Evolutionary conservation across 2,888 invertebrate genomes (phyloP).

Genomic region (Xestia c-nigrum): DNA sequence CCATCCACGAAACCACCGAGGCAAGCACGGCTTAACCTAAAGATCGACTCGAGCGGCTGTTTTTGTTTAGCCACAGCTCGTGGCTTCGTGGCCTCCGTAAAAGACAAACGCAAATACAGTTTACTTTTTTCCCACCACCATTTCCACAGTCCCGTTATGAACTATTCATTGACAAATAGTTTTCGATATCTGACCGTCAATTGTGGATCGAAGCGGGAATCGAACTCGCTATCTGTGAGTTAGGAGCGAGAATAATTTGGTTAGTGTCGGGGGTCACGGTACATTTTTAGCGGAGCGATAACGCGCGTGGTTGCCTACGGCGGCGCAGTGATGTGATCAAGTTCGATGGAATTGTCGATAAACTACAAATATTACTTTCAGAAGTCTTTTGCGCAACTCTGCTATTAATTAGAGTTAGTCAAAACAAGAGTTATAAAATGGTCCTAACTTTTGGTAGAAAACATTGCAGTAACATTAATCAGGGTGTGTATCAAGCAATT

Average conservation of each 20-base stretch:
- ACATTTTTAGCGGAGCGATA: constrained; percentile 87
- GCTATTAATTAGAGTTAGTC: not conserved
- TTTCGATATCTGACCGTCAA: constrained; percentile 64
- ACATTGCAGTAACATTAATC: too few species aligned
- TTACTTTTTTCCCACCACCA: constrained; percentile 27
- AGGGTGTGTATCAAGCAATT: too few species aligned
- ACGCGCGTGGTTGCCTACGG: constrained; percentile 88
- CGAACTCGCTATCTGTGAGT: constrained; percentile 77
- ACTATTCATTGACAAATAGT: constrained; percentile 65
- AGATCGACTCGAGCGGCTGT: not conserved
- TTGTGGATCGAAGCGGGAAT: constrained; percentile 74
- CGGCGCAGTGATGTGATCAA: constrained; percentile 74
- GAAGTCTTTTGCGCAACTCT: too few species aligned
- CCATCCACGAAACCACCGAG: not conserved
- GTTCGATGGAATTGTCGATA: constrained; percentile 54
- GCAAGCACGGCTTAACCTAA: not conserved
- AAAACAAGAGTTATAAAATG: not conserved
- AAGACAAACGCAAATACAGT: not conserved
- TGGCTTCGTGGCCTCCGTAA: not conserved
- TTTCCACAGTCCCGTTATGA: constrained; percentile 39
- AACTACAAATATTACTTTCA: too few species aligned
- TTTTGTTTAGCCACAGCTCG: not conserved
- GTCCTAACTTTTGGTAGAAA: not conserved
- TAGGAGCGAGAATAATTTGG: constrained; percentile 85
- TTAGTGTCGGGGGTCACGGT: constrained; percentile 86